A percentile compares a stretch with the other conserved stretches of the same genome.
Evolutionary conservation across 2,888 invertebrate genomes (phyloP).

Genomic region (Tyria jacobaeae): DNA sequence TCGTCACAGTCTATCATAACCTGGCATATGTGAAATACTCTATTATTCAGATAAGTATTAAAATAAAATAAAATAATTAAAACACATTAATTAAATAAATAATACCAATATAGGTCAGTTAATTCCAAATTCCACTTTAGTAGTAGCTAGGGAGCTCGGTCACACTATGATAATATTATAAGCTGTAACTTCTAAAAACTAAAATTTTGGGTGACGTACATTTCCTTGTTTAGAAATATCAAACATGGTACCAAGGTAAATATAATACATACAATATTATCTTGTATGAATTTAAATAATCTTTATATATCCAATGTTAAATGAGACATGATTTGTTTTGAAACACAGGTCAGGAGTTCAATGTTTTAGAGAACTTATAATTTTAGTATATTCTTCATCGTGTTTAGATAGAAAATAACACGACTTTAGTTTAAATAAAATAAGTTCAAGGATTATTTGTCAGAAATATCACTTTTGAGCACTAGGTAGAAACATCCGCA

Average conservation of each 20-base stretch:
- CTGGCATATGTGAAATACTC: no score
- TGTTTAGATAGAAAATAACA: not conserved
- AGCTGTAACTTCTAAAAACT: no score
- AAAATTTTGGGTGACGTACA: not conserved
- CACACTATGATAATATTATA: no score
- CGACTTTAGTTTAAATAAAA: not conserved
- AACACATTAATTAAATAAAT: not conserved
- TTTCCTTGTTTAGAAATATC: not conserved
- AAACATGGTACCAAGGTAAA: not conserved
- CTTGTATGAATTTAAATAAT: conserved; percentile 28
- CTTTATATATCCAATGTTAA: not conserved
- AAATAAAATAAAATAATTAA: not conserved
- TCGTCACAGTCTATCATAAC: not conserved
- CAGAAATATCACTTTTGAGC: not conserved
- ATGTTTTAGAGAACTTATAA: not conserved
- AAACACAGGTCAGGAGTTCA: conserved; percentile 3
- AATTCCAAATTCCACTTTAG: not conserved
- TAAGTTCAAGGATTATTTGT: not conserved
- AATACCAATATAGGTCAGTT: not conserved
- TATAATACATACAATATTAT: not conserved
- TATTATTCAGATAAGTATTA: no score
- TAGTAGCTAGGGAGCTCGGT: no score
- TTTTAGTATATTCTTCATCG: not conserved
- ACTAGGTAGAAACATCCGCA: not conserved
- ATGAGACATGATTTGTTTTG: conserved; percentile 3